Percentiles rank a stretch among this genome's conserved stretches.
These are phyloP conservation scores for Thymelicus acteon DNA, from an alignment of 2,888 invertebrate genomes.

Conservation along the genomic window DNA sequence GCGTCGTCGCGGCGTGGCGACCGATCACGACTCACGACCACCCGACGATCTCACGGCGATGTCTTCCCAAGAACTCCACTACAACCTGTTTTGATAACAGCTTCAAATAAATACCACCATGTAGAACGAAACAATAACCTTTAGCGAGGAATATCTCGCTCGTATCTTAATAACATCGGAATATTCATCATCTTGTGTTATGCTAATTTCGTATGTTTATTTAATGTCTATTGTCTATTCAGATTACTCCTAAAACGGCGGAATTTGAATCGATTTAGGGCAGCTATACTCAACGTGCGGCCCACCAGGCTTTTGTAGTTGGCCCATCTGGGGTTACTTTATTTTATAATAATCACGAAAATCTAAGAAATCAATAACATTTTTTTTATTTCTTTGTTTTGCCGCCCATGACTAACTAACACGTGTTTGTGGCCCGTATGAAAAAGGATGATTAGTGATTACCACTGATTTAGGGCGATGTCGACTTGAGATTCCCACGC, in stretches of 20 bases:
- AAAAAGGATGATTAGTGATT: too few relatives aligned
- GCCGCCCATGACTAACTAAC: too few relatives aligned
- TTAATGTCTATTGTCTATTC: slow-evolving; percentile 3
- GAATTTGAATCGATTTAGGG: slow-evolving; percentile 20
- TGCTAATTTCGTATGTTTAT: slow-evolving; percentile 12
- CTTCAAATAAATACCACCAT: slow-evolving; percentile 18
- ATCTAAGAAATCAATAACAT: too few relatives aligned
- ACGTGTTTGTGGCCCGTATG: too few relatives aligned
- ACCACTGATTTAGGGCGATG: slow-evolving; percentile 28
- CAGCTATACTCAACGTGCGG: too few relatives aligned
- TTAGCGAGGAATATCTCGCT: slow-evolving; percentile 5
- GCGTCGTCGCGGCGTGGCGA: slow-evolving; percentile 61
- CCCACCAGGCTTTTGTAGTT: too few relatives aligned
- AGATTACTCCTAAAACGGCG: not conserved
- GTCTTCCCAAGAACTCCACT: slow-evolving; percentile 65
- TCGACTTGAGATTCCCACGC: slow-evolving; percentile 50
- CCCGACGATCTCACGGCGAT: slow-evolving; percentile 69
- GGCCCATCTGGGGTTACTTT: too few relatives aligned
- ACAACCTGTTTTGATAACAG: slow-evolving; percentile 39
- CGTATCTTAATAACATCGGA: slow-evolving; percentile 15
- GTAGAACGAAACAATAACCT: slow-evolving; percentile 32
- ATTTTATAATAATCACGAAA: too few relatives aligned
- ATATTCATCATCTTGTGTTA: slow-evolving; percentile 27
- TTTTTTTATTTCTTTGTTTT: too few relatives aligned
- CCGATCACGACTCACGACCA: slow-evolving; percentile 79